Conservation (phyloP, 35 echinoderm and acorn worm species). For the Lytechinus variegatus region DNA sequence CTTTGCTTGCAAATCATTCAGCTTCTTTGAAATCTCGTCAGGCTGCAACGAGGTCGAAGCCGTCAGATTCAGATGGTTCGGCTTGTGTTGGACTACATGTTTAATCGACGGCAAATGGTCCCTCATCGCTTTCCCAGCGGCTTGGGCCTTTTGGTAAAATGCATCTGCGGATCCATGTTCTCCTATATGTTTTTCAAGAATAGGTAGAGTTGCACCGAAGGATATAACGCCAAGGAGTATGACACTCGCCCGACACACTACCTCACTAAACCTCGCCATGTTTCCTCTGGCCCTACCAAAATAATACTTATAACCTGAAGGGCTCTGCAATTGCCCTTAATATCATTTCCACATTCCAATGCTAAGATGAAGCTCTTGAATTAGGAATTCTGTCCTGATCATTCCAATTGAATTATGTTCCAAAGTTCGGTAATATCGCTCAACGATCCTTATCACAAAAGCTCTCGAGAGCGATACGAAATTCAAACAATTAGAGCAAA, state of each 20-base stretch:
- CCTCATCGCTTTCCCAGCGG: neutral
- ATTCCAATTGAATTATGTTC: neutral
- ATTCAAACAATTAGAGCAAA: conserved; percentile 13
- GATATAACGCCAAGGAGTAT: neutral
- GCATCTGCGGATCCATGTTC: neutral
- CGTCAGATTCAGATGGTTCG: neutral
- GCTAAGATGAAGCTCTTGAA: neutral
- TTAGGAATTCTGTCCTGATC: neutral
- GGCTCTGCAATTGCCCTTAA: neutral
- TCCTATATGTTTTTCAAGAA: neutral
- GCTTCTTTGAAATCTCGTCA: neutral
- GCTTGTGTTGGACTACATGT: neutral
- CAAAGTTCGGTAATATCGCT: neutral
- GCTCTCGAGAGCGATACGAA: neutral
- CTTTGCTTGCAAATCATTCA: neutral
- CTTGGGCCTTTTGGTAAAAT: neutral
- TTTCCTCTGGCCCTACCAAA: neutral
- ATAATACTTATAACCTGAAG: neutral
- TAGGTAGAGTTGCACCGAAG: neutral
- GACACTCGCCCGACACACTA: neutral
- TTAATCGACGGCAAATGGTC: neutral
- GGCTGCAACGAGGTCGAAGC: neutral
- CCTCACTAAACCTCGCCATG: neutral
- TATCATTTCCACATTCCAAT: neutral
- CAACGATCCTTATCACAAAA: neutral